Conservation (phyloP, 2,113 vertebrate genomes). For the Gallinago jamesoni region DNA sequence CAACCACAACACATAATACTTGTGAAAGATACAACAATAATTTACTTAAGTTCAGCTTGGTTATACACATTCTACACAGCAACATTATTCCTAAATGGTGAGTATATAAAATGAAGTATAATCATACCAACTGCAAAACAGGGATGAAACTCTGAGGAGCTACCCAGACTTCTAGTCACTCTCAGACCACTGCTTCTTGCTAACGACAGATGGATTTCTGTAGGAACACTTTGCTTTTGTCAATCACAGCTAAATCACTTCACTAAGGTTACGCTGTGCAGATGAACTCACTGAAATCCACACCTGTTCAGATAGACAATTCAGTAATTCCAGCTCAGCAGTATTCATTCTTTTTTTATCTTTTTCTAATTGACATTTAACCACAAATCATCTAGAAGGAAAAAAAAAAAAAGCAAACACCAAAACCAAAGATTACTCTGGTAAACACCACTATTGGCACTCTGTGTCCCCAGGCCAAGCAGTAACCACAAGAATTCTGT, state of each 20-base stretch:
- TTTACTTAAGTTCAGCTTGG: neutral
- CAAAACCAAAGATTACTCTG: neutral
- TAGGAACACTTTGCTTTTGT: neutral
- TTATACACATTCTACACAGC: neutral
- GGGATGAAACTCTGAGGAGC: neutral
- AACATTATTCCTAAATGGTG: neutral
- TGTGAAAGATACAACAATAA: neutral
- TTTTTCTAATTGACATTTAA: neutral
- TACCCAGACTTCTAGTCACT: neutral
- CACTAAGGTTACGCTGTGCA: neutral
- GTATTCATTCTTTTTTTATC: neutral
- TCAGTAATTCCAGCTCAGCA: neutral
- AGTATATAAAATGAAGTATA: neutral
- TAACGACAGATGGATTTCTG: neutral
- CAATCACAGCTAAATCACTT: neutral
- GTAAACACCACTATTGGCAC: neutral
- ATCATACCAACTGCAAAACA: neutral
- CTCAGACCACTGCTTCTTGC: neutral
- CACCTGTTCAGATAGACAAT: neutral
- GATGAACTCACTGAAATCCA: neutral
- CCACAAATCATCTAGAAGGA: neutral
- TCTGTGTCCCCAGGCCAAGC: neutral
- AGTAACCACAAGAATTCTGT: neutral
- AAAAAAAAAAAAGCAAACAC: neutral
- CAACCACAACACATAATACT: neutral